Conservation (phyloP, 1,140 invertebrate genomes). For the Drosophila rufa region DNA sequence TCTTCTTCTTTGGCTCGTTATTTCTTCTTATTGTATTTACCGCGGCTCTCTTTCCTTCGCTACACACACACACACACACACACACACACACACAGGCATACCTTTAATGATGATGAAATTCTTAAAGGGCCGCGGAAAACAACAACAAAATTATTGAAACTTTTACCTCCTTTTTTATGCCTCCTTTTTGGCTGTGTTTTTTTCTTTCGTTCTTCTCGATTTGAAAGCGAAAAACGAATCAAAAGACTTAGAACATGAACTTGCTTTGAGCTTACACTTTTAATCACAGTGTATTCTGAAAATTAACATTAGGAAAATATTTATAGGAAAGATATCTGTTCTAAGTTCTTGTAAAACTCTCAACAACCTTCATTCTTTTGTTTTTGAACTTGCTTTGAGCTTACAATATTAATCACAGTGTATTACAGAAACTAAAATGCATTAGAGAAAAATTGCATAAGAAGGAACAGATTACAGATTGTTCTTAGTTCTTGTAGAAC, state of each 20-base stretch:
- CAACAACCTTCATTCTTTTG: too few relatives aligned
- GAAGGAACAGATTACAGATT: too few relatives aligned
- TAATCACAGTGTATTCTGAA: background rate
- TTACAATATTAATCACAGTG: too few relatives aligned
- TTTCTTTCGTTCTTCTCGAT: conserved; percentile 9
- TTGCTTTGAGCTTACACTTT: background rate
- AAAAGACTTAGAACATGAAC: conserved; percentile 57
- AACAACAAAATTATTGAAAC: conserved; percentile 53
- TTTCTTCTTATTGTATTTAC: conserved; percentile 57
- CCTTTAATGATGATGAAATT: conserved; percentile 67
- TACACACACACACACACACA: conserved; percentile 14
- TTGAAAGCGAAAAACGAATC: conserved; percentile 27
- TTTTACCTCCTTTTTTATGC: conserved; percentile 5
- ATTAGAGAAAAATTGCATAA: too few relatives aligned
- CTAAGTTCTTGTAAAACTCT: too few relatives aligned
- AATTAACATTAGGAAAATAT: background rate
- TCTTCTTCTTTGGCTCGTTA: conserved; percentile 50
- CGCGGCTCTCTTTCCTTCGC: conserved; percentile 33
- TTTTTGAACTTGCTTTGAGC: too few relatives aligned
- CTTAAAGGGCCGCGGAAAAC: conserved; percentile 54
- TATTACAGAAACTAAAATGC: too few relatives aligned
- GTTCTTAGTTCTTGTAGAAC: too few relatives aligned
- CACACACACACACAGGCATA: conserved; percentile 17
- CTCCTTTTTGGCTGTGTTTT: conserved; percentile 14
- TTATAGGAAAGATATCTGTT: background rate